Conservation (phyloP, 2,888 invertebrate genomes). For the Heterodera filipjevi region DNA sequence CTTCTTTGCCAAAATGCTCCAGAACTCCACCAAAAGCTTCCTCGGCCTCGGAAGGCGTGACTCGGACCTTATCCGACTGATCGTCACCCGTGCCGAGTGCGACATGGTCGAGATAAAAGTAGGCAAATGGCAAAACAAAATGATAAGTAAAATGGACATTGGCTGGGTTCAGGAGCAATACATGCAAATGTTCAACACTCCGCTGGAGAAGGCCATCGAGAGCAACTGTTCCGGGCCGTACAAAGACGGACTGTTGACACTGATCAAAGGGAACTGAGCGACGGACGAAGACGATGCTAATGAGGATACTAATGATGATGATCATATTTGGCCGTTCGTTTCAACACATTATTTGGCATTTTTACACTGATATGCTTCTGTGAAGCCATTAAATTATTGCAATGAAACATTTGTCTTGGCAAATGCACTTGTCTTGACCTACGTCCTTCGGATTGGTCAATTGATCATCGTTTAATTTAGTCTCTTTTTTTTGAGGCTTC, state of each 20-base stretch:
- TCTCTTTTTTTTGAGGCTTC: not conserved
- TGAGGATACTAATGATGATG: not conserved
- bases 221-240: conserved; percentile 56
- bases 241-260: conserved; percentile 55
- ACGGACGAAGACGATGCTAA: not conserved
- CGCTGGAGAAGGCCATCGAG: conserved; percentile 47
- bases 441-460: no score
- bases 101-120: conserved; percentile 80
- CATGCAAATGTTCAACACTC: conserved; percentile 66
- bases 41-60: conserved; percentile 56
- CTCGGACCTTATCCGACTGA: conserved; percentile 60
- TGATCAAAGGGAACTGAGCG: conserved; percentile 56
- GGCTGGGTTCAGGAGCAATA: conserved; percentile 72
- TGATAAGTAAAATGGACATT: not conserved
- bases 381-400: not conserved
- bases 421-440: no score
- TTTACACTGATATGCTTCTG: not conserved
- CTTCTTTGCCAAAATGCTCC: conserved; percentile 59
- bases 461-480: no score
- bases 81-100: conserved; percentile 60
- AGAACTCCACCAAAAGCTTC: conserved; percentile 53
- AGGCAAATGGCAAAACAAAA: not conserved
- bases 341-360: not conserved
- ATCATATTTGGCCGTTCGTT: not conserved
- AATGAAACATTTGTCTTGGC: no score